A percentile compares a stretch with the other conserved stretches of the same genome.
Conservation (phyloP, 2,113 vertebrate genomes). For the Rhinolophus sinicus region DNA sequence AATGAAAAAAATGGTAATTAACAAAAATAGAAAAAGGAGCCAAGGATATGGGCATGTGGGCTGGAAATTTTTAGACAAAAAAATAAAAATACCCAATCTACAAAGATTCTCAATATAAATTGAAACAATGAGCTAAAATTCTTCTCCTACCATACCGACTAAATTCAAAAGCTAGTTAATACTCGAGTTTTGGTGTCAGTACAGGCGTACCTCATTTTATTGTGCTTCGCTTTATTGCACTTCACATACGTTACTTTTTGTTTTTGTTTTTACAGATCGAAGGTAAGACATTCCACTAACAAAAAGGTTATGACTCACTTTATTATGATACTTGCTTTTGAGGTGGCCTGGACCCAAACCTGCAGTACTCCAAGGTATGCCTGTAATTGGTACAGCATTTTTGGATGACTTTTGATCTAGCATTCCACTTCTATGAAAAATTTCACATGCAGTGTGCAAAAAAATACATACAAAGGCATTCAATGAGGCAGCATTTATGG, state of each 20-base stretch:
- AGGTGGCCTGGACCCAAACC: not conserved
- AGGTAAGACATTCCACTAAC: not conserved
- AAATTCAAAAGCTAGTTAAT: not conserved
- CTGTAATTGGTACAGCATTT: not conserved
- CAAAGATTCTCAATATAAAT: constrained; percentile 13
- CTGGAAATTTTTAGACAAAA: not conserved
- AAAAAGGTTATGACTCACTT: not conserved
- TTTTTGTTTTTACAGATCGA: not conserved
- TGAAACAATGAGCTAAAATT: not conserved
- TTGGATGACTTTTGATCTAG: constrained; percentile 9
- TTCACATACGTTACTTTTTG: not conserved
- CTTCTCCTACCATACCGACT: not conserved
- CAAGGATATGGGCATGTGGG: not conserved
- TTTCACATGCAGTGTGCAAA: not conserved
- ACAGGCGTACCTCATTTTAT: not conserved
- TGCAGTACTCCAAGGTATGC: not conserved
- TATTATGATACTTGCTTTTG: not conserved
- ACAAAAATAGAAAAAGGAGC: not conserved
- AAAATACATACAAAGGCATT: not conserved
- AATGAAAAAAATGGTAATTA: not conserved
- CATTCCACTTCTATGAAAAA: not conserved
- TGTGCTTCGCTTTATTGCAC: not conserved
- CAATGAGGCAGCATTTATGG: not conserved
- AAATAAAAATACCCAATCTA: not conserved
- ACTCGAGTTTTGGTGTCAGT: not conserved